Evolutionary conservation across 2,797 vertebrate genomes (phyloP), one percentile per base, ranked within the genome.

Genomic region (Lindbergichthys nudifrons): DNA sequence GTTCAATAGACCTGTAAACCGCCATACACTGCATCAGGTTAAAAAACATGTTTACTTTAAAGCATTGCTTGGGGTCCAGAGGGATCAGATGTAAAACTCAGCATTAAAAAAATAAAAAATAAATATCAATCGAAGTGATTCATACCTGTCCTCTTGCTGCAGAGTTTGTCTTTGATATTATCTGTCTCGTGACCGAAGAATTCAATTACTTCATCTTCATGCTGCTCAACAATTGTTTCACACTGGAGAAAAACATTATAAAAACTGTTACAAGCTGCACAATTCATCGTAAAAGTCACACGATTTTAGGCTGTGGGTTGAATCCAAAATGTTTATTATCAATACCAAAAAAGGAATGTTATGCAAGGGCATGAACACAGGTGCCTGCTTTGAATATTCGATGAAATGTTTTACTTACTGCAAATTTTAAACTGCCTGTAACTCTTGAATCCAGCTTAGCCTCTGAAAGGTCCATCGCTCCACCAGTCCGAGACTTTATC

Each of bases 131-230:
- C 7, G 23, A 18, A 43, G 16, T 52, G n/a, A 57, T 4, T 32
- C 3, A 53, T 90, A 98, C 98, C 98, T 64, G 98, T 99, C 63
- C 97, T 94, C 83, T 96, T 97, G 93, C 98, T 99, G 92, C 98
- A 99, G 53, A 99, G 96, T 83, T 94, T 96, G 89, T 99, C 98
- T 93, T 99, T 99, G 72, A 99, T 95, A 2, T 98, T 98, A 53
- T 98, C 96, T 0, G 93, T 94, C 87, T 98, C 96, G 8, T 95
- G 96, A 45, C 96, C 94, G 2, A 99, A 98, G 73, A 99, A 97
- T 79, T 99, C 97, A 10, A 99, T 96, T 50, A 99, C 93, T 77
- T 99, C 98, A 1, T 99, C 98, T 89, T 99, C 98, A 0, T 98
- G 91, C 36, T 98, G 97, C 86, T 99, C 98, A 0, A 95, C 96